Evolutionary conservation across 2,888 invertebrate species (phyloP), one percentile per base, ranked within the genome.

Genomic region (Rutpela maculata): DNA sequence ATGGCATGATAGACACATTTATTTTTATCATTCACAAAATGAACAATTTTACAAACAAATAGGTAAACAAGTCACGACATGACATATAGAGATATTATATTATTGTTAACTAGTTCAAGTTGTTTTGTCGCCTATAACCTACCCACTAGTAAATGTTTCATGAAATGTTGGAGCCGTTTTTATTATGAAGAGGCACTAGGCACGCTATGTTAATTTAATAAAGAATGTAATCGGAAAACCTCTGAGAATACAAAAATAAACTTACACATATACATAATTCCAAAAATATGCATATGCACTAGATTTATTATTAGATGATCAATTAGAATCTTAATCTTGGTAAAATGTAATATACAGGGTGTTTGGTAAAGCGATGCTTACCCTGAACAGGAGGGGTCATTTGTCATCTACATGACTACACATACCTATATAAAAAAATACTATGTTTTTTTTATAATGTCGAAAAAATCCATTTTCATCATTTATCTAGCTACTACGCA

Each of bases 121-220:
- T 62, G 12, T 26, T n/a, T 62, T 62, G 19, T 59, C 31, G 31
- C n/a, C 31, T 62, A 62, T 31, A n/a, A 62, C 35, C 22, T 19
- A 59, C 59, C 22, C 2, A n/a, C 62, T 62, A 62, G n/a, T 62
- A 35, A 62, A 62, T 62, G 31, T 62, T 62, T 31, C 62, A 31
- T 35, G 62, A 31, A 31, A 17, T 62, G 31, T 62, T 62, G 35
- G 35, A n/a, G 5, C 2, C 1, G n/a, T 62, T 62, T 60, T 62
- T 62, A 62, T 31, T 62, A 31, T n/a, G 31, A 31, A 26, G n/a
- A 26, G 62, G n/a, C 26, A 62, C 7, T n/a, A 7, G 7, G 17
- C 62, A 62, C 35, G 35, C 26, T 31, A n/a, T 50, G 50, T 50
- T 50, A 50, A 50, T 50, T 50, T 50, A 50, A 15, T 50, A n/a